These are phyloP conservation scores for Notocelia uddmanniana DNA, from an alignment of 2,888 invertebrate genomes.

Conservation along the genomic window DNA sequence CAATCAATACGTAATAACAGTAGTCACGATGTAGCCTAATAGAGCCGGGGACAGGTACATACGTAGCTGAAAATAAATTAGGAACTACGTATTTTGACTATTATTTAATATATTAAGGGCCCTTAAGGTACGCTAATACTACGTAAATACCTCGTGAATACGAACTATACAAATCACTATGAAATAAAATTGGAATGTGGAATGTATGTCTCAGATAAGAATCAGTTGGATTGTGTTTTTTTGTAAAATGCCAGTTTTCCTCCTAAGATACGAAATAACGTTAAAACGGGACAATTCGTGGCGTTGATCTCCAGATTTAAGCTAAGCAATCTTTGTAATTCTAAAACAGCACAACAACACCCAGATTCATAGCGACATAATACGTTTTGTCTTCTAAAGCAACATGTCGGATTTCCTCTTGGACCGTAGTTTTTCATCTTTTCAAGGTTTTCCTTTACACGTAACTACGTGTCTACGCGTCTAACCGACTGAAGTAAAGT, in stretches of 20 bases:
- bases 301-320: slow-evolving; percentile 4
- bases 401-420: slow-evolving; percentile 8
- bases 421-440: slow-evolving; percentile 26
- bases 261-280: background rate
- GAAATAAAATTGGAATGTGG: no score
- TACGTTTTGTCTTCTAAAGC: slow-evolving; percentile 14
- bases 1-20: background rate
- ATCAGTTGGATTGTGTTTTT: background rate
- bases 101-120: no score
- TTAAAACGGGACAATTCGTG: background rate
- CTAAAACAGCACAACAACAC: background rate
- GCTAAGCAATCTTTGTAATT: background rate
- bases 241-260: background rate
- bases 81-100: no score
- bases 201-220: no score
- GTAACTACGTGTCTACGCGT: background rate
- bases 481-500: no score
- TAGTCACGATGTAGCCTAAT: no score
- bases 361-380: background rate
- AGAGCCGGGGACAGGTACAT: no score
- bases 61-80: no score
- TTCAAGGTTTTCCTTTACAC: background rate
- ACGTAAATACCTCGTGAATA: no score
- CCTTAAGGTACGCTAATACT: no score
- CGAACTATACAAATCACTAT: no score